phyloP scores from a whole-genome alignment of 2,113 vertebrate species.

The Channa argus region DNA sequence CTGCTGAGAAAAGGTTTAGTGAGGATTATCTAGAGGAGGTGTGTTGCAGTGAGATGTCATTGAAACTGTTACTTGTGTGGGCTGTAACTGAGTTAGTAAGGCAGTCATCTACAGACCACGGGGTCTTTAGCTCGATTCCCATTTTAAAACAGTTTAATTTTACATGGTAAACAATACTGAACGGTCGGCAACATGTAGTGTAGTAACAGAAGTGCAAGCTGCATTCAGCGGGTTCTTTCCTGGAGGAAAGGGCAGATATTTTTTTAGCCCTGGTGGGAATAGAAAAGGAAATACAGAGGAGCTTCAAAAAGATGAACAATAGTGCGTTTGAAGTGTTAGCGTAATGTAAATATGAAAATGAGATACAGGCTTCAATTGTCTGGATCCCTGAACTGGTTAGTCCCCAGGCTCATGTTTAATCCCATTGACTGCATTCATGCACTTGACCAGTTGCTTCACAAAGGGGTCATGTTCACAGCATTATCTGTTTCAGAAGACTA shows the following conservation, averaged over 20 bases:
- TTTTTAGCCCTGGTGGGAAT: slow-evolving; percentile 8
- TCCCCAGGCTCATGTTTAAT: no score
- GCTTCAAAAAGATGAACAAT: slow-evolving; percentile 4
- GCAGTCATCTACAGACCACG: no score
- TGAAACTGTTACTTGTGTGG: not conserved
- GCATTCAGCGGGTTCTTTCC: not conserved
- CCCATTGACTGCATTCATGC: no score
- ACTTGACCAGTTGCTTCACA: no score
- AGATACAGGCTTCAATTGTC: not conserved
- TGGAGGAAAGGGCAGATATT: no score
- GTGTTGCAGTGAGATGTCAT: not conserved
- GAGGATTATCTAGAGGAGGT: not conserved
- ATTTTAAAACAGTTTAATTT: slow-evolving; percentile 1
- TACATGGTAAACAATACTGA: not conserved
- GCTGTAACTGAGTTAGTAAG: no score
- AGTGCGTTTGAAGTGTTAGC: slow-evolving; percentile 3
- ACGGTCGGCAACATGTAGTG: not conserved
- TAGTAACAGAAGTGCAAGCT: no score
- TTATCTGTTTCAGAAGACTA: no score
- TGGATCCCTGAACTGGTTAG: no score
- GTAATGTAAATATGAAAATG: no score
- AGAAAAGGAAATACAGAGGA: slow-evolving; percentile 9
- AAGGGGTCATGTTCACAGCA: no score
- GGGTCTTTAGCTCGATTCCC: not conserved
- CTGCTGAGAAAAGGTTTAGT: slow-evolving; percentile 1